Percentiles rank a stretch among this genome's conserved stretches.
phyloP scores from a whole-genome alignment of 2,888 invertebrate species.

The Spisula subtruncata region DNA sequence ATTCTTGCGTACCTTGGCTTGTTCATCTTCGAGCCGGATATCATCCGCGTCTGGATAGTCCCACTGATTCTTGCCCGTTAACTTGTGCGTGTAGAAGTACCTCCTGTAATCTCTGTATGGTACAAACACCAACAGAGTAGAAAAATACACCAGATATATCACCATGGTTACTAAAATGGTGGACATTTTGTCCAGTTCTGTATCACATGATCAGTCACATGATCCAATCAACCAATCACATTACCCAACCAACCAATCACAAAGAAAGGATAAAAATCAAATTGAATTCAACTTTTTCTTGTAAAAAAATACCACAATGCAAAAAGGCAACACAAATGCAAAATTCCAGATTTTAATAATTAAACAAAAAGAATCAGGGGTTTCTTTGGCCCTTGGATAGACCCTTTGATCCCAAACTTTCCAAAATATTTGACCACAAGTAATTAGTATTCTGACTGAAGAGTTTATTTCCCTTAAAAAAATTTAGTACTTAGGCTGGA shows the following conservation, averaged over 20 bases:
- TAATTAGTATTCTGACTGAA: too few relatives aligned
- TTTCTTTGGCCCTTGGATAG: too few relatives aligned
- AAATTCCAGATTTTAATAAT: background rate
- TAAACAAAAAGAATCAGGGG: too few relatives aligned
- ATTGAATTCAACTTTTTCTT: background rate
- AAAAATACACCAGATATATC: constrained; percentile 56
- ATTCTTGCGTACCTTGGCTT: constrained; percentile 56
- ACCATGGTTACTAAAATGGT: background rate
- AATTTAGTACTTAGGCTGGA: too few relatives aligned
- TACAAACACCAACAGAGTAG: constrained; percentile 70
- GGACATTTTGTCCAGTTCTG: background rate
- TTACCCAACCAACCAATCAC: background rate
- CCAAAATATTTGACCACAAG: too few relatives aligned
- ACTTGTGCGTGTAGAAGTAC: constrained; percentile 91
- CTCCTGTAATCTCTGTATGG: constrained; percentile 90
- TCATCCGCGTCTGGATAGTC: constrained; percentile 88
- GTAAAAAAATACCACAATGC: background rate
- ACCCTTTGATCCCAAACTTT: too few relatives aligned
- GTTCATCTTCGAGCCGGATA: constrained; percentile 55
- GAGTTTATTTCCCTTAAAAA: too few relatives aligned
- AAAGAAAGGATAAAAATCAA: background rate
- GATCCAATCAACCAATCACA: background rate
- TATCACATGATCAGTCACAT: background rate
- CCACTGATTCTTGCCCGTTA: constrained; percentile 91
- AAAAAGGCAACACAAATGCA: background rate